Conservation (phyloP, 2,888 invertebrate genomes). For the Germaria angustata region DNA sequence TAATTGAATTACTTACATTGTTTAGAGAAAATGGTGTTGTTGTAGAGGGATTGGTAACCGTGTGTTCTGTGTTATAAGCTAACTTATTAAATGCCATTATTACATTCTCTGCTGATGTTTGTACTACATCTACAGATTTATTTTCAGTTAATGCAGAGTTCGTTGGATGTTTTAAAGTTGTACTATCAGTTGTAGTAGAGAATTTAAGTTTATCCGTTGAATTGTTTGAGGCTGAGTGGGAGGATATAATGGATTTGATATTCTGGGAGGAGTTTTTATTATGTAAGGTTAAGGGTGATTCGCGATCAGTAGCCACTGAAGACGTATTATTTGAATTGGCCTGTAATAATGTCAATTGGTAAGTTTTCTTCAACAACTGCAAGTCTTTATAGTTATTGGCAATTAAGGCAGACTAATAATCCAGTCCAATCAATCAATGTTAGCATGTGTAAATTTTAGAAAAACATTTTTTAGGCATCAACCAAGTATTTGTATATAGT, state of each 20-base stretch:
- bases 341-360: constrained; percentile 18
- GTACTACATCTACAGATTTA: constrained; percentile 46
- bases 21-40: constrained; percentile 64
- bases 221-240: constrained; percentile 2
- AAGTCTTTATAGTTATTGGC: constrained; percentile 28
- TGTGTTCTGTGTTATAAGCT: constrained; percentile 40
- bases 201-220: constrained; percentile 29
- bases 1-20: constrained; percentile 69
- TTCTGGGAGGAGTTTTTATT: constrained; percentile 50
- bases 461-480: constrained; percentile 29
- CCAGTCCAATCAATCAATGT: constrained; percentile 11
- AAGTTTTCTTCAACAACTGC: constrained; percentile 1
- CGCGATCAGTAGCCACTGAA: constrained; percentile 6
- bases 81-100: constrained; percentile 57
- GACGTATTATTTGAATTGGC: neutral
- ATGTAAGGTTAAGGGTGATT: constrained; percentile 35
- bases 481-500: neutral
- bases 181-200: neutral
- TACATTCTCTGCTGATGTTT: constrained; percentile 30
- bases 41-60: constrained; percentile 30
- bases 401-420: constrained; percentile 24
- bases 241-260: constrained; percentile 22
- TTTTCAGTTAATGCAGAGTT: constrained; percentile 16
- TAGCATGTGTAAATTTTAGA: constrained; percentile 56
- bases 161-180: constrained; percentile 1